Evolutionary conservation across 2,113 vertebrate genomes (phyloP), one percentile per base, ranked within the genome.

Genomic region (Ranitomeya variabilis): DNA sequence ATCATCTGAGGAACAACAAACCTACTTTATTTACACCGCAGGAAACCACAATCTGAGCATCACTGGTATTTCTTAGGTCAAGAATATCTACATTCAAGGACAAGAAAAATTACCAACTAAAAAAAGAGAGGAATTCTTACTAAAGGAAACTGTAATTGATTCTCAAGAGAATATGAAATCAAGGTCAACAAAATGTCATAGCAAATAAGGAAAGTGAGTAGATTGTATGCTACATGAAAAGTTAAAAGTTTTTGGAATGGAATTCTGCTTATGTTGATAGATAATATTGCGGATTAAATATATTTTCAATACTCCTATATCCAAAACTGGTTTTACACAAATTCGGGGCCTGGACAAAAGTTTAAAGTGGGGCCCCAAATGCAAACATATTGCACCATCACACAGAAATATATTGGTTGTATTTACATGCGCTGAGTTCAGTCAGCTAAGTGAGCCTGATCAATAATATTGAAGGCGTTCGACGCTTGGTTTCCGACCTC

Each of bases 151-250:
- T 55, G 57, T 80, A 80, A 80, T 80, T 80, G 77, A 54, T 15
- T 55, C 77, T 80, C 77, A 54, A 57, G 77, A 80, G 77, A 57
- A 80, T 80, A 80, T 80, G 51, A 80, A 57, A 57, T 80, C 77
- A 55, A 80, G 77, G 77, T 80, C 77, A 80, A 80, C 7, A 26
- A 57, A 80, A 80, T 54, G 77, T 57, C 77, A 57, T 26, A 55
- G 54, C 21, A 80, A 80, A 45, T 5, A 26, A 26, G 77, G n/a
- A 12, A 80, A 52, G 54, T 23, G 12, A 13, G 51, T 54, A n/a
- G 12, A 80, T 11, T 12, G n/a, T 16, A 3, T 80, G 51, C 23
- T 26, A 80, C 52, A 19, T 23, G 54, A 21, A 57, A 52, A 80
- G 21, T n/a, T 80, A 74, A 11, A 74, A 51, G 31, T 74, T 74